phyloP scores from a whole-genome alignment of 1,140 invertebrate species.

The Apocrypta bakeri region DNA sequence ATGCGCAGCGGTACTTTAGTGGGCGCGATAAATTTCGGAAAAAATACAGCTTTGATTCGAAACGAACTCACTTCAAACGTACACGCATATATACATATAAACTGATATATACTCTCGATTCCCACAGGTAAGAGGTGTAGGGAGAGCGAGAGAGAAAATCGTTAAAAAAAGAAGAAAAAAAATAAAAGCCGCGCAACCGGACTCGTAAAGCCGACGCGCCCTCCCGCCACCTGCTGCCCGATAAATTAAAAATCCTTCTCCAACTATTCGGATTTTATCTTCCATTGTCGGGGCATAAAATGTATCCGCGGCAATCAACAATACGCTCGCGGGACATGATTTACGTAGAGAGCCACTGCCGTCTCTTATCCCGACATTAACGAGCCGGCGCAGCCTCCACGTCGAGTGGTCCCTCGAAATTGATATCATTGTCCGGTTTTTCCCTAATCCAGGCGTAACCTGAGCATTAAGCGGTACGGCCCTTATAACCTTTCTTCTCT shows the following conservation, averaged over 20 bases:
- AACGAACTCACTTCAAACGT: neutral
- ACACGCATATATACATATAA: neutral
- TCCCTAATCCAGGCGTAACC: slow-evolving; percentile 46
- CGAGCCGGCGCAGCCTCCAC: neutral
- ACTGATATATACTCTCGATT: too few species aligned
- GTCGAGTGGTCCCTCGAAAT: slow-evolving; percentile 53
- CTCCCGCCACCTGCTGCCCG: neutral
- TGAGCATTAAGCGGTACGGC: slow-evolving; percentile 32
- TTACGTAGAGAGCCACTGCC: slow-evolving; percentile 13
- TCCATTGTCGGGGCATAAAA: slow-evolving; percentile 46
- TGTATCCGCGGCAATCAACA: slow-evolving; percentile 42
- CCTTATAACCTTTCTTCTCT: slow-evolving; percentile 32
- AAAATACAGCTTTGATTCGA: neutral
- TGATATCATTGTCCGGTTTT: slow-evolving; percentile 58
- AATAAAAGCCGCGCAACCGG: too few species aligned
- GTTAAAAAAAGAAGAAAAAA: too few species aligned
- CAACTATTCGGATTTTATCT: slow-evolving; percentile 42
- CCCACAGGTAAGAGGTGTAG: too few species aligned
- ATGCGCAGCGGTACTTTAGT: neutral
- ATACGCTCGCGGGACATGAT: slow-evolving; percentile 37
- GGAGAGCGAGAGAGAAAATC: neutral
- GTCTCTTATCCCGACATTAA: slow-evolving; percentile 46
- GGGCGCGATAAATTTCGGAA: neutral
- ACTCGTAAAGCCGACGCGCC: neutral
- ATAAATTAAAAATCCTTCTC: slow-evolving; percentile 37